Percentiles rank a stretch among this genome's conserved stretches.
Evolutionary conservation across 1,140 invertebrate species (phyloP).

Genomic region (Tetragnatha versicolor): DNA sequence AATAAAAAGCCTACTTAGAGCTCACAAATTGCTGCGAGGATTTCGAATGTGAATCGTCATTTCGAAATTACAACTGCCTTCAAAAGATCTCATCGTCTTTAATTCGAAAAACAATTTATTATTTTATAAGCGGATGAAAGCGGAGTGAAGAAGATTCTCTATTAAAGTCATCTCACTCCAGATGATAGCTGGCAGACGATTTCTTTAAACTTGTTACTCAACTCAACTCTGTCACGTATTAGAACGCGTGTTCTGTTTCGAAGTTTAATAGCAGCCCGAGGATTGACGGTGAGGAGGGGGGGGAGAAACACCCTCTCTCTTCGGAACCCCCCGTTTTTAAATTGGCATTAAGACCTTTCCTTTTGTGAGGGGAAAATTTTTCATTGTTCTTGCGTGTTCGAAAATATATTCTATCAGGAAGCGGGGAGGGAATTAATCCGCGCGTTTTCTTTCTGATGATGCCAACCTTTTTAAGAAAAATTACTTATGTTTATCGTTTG

Average conservation of each 20-base stretch:
- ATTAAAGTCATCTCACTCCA: background rate
- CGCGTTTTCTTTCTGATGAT: background rate
- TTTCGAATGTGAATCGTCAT: background rate
- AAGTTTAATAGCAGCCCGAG: slow-evolving; percentile 16
- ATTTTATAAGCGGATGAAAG: background rate
- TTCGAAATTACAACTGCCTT: background rate
- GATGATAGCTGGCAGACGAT: too few relatives aligned
- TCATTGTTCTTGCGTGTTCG: slow-evolving; percentile 15
- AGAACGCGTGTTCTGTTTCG: background rate
- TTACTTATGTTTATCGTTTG: background rate
- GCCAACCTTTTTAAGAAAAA: background rate
- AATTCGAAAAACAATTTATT: background rate
- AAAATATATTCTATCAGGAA: background rate
- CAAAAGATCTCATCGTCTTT: background rate
- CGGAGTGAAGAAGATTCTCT: too few relatives aligned
- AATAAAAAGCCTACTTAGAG: background rate
- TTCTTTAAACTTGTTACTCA: too few relatives aligned
- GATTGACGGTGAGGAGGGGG: too few relatives aligned
- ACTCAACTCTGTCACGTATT: background rate
- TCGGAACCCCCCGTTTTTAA: slow-evolving; percentile 11
- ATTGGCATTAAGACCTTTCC: slow-evolving; percentile 19
- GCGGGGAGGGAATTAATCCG: background rate
- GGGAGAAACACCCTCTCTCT: background rate
- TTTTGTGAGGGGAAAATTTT: background rate
- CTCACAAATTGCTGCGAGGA: too few relatives aligned